Evolutionary conservation across 64 coral and sea anemone species (phyloP).

Genomic region (Stichodactyla helianthus): DNA sequence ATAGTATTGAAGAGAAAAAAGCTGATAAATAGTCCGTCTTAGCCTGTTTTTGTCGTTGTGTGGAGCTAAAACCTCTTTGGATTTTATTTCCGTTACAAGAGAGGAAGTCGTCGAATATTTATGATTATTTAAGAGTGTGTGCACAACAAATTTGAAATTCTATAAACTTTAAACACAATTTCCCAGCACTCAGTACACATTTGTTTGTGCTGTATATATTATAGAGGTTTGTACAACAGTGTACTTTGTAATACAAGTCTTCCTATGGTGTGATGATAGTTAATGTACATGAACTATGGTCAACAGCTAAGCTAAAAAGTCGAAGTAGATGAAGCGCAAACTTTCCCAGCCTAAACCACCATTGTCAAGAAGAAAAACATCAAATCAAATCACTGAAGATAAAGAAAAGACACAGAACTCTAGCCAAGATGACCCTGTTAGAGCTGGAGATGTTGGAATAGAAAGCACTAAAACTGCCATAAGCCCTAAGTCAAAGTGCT

Average conservation of each 20-base stretch:
- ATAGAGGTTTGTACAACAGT: not conserved
- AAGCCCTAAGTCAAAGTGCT: constrained; percentile 15
- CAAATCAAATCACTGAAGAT: not conserved
- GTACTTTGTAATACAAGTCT: not conserved
- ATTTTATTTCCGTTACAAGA: not conserved
- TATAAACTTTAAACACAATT: too few relatives aligned
- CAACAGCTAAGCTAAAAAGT: not conserved
- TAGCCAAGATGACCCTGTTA: not conserved
- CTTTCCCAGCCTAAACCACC: not conserved
- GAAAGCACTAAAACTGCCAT: not conserved
- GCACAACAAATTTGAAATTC: too few relatives aligned
- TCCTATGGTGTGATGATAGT: not conserved
- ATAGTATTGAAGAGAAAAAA: constrained; percentile 71
- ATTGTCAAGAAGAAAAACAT: not conserved
- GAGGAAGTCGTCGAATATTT: not conserved
- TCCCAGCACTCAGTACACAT: too few relatives aligned
- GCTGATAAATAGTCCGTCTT: not conserved
- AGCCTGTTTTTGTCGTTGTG: not conserved
- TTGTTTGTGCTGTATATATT: not conserved
- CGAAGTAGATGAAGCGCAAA: constrained; percentile 1
- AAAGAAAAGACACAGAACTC: not conserved
- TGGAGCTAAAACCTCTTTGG: not conserved
- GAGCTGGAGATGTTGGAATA: not conserved
- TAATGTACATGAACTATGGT: not conserved
- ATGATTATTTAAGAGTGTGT: too few relatives aligned